A percentile compares a stretch with the other conserved stretches of the same genome.
Evolutionary conservation across 2,888 invertebrate species (phyloP).

Genomic region (Teleogryllus oceanicus): DNA sequence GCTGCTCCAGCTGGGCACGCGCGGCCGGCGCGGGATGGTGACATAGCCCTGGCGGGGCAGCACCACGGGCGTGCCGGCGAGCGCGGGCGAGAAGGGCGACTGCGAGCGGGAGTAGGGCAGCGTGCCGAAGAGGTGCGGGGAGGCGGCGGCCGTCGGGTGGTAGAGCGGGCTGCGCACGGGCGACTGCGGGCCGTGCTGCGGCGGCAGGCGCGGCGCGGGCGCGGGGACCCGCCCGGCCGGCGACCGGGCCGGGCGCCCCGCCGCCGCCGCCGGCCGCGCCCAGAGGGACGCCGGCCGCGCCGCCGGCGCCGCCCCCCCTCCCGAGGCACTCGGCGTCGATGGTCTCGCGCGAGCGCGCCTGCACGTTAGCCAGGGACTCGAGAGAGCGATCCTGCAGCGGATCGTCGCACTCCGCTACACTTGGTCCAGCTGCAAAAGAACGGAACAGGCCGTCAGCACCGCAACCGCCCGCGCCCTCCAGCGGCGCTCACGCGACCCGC

Average conservation of each 20-base stretch:
- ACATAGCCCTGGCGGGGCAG: conserved; percentile 78
- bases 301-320: conserved; percentile 20
- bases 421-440: conserved; percentile 20
- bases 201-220: conserved; percentile 62
- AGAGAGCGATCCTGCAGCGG: conserved; percentile 32
- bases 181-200: conserved; percentile 47
- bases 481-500: too few species aligned
- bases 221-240: conserved; percentile 76
- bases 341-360: conserved; percentile 24
- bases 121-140: conserved; percentile 67
- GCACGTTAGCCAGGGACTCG: conserved; percentile 34
- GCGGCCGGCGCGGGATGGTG: conserved; percentile 77
- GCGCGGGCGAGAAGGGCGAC: conserved; percentile 59
- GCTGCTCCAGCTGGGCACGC: conserved; percentile 78
- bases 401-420: conserved; percentile 28
- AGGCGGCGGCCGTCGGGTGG: conserved; percentile 55
- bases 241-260: conserved; percentile 67
- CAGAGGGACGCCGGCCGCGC: conserved; percentile 18
- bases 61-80: conserved; percentile 63
- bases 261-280: neutral
- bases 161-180: conserved; percentile 49
- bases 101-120: conserved; percentile 74
- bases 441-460: too few species aligned
- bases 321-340: neutral
- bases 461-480: too few species aligned